Evolutionary conservation across 2,797 vertebrate genomes (phyloP), one percentile per base, ranked within the genome.

Genomic region (Acestrorhynchus altus): DNA sequence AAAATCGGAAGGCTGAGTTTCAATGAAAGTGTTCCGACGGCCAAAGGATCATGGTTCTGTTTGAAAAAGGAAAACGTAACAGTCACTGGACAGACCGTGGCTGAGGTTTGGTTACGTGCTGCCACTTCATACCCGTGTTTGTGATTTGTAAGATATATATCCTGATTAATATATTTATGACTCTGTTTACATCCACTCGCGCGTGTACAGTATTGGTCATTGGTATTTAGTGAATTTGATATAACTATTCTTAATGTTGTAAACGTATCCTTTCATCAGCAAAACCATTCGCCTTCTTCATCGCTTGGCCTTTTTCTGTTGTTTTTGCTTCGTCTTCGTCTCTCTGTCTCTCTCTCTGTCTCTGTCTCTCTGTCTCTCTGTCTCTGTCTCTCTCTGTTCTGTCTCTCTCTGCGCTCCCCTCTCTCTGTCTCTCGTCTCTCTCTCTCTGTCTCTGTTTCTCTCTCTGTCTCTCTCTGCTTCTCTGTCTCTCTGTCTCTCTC

Each of bases 101-200:
- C 44, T 70, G 28, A 60, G 40, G 71, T 75, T 80, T 75, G 76
- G 74, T 60, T 72, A 72, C 40, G 74, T 71, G 82, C 74, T 83
- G 84, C 72, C 84, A 63, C 71, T 74, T 74, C 84, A 84, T 79
- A 78, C 73, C 76, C 26, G 76, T 79, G 72, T 84, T 83, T 81
- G 84, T 86, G 84, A 81, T 83, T 84, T 86, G 77, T 83, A 79
- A 82, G 65, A 86, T 82, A 86, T 82, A 80, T 81, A 92, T 91
- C 92, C 89, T 92, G 91, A 90, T 92, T 89, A 84, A 91, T 92
- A 92, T 91, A 93, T 86, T 85, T 92, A 92, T 93, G 92, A 93
- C 92, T 87, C 91, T 91, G 92, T 94, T 94, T 94, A 93, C 93
- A 93, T 84, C 59, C 59, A 68, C 81, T 79, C 82, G 81, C 82